Evolutionary conservation across 1,140 invertebrate genomes (phyloP).

Genomic region (Meteorus sp.): DNA sequence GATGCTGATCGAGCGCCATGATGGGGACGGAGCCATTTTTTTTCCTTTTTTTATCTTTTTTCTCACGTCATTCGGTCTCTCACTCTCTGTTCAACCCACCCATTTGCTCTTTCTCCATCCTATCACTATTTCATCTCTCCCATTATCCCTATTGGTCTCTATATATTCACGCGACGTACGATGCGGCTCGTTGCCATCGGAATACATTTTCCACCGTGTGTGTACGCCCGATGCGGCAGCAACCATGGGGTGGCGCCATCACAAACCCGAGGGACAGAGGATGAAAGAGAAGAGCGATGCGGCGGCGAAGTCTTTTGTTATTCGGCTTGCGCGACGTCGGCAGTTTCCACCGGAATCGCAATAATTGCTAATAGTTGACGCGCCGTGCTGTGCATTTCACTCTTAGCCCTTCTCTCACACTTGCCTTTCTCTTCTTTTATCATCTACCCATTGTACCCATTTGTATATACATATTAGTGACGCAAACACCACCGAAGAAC

Average conservation of each 20-base stretch:
- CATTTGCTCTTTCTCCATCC: too few relatives aligned
- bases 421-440: neutral
- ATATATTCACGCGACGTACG: neutral
- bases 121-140: conserved; percentile 2
- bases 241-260: neutral
- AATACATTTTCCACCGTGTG: conserved; percentile 8
- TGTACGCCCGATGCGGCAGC: too few relatives aligned
- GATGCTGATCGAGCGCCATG: too few relatives aligned
- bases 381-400: conserved; percentile 8
- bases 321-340: conserved; percentile 15
- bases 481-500: too few relatives aligned
- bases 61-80: too few relatives aligned
- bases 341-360: conserved; percentile 17
- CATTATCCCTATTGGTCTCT: neutral
- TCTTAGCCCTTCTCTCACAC: neutral
- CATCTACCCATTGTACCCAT: neutral
- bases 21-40: too few relatives aligned
- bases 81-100: too few relatives aligned
- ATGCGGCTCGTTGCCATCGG: conserved; percentile 2
- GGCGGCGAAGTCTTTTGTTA: conserved; percentile 13
- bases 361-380: conserved; percentile 25
- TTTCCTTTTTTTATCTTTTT: too few relatives aligned
- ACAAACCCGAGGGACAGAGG: neutral
- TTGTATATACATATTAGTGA: neutral
- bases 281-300: neutral